These are phyloP conservation scores for Larimichthys crocea DNA, from an alignment of 2,113 vertebrate genomes.

Conservation along the genomic window DNA sequence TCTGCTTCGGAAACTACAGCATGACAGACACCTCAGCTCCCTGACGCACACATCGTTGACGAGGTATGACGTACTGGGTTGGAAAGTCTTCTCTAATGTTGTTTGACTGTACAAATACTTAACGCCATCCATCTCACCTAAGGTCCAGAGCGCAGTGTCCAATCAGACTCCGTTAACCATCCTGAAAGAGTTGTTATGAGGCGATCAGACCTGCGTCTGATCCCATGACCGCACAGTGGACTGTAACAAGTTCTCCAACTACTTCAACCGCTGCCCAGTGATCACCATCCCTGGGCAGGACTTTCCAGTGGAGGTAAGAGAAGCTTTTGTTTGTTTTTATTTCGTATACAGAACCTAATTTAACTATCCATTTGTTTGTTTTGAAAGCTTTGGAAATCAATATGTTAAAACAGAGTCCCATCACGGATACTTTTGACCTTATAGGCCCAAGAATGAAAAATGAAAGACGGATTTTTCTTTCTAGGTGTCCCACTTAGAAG, in stretches of 20 bases:
- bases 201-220: constrained; percentile 92
- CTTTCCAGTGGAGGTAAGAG: constrained; percentile 92
- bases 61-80: constrained; percentile 83
- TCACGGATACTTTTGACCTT: too few species aligned
- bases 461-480: not conserved
- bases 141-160: constrained; percentile 99
- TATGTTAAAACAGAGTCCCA: too few species aligned
- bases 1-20: constrained; percentile 94
- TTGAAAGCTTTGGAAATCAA: not conserved
- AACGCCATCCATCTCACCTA: not conserved
- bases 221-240: constrained; percentile 99
- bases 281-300: constrained; percentile 93
- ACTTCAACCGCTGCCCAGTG: constrained; percentile 96
- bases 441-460: too few species aligned
- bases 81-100: not conserved
- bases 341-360: not conserved
- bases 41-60: constrained; percentile 95
- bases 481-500: constrained; percentile 95
- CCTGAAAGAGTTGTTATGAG: constrained; percentile 92
- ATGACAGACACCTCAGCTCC: constrained; percentile 89
- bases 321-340: not conserved
- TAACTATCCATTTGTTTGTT: not conserved
- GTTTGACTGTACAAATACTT: not conserved
- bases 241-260: constrained; percentile 93
- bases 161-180: constrained; percentile 96